Evolutionary conservation across 2,797 vertebrate species (phyloP), one percentile per base, ranked within the genome.

Genomic region (Syngnathus rostellatus): DNA sequence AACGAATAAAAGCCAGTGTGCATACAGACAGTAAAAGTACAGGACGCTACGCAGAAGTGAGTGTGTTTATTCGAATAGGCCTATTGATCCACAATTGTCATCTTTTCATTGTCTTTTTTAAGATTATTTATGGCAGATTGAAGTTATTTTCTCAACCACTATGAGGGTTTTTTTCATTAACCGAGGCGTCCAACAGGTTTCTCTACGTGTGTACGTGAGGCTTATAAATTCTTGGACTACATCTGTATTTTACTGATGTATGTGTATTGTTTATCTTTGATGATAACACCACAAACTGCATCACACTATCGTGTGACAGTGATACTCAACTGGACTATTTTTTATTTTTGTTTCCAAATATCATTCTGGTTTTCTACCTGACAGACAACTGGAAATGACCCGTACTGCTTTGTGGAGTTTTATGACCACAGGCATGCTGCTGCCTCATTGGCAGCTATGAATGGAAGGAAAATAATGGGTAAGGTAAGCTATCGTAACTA

Each of bases 381-480:
- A 83, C 89, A 99, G 96, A 96, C 96, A 51, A 94, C 96, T 77
- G 96, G 97, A 64, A 99, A 97, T 57, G 97, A 99, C 79, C 97
- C 97, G 0, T 99, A 98, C 87, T 99, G 97, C 87, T 99, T 99
- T 72, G 96, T 99, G 92, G 97, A 99, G 86, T 98, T 99, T 80
- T 97, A 94, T 77, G 96, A 99, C 85, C 96, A 98, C 90, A 94
- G 95, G 82, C 96, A 98, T 66, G 97, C 96, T 67, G 95, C 96
- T 57, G 95, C 97, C 31, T 96, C 97, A 0, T 85, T 99, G 84
- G 96, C 95, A 78, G 96, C 97, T 65, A 99, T 99, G 94, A 99
- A 99, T 70, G 97, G 97, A 80, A 92, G 96, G 91, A 99, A 99
- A 93, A 99, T 98, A 92, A 94, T 99, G 94, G 97, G 97, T 93